Conservation (phyloP, 2,797 vertebrate genomes). For the Sorex maritimensis region DNA sequence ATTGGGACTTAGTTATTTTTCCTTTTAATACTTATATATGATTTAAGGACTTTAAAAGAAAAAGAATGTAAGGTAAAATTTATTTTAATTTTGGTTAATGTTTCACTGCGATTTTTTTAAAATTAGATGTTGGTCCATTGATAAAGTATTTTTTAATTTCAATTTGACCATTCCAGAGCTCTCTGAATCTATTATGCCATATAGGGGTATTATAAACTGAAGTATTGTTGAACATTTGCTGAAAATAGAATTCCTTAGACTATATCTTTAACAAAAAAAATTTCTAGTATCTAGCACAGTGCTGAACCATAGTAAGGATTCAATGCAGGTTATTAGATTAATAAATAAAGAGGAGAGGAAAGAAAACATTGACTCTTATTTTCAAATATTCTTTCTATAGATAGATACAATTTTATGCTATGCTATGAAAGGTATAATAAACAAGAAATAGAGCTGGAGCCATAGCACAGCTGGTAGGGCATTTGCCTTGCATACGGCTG, state of each 20-base stretch:
- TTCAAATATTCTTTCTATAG: not conserved
- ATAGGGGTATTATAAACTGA: not conserved
- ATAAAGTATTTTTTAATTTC: not conserved
- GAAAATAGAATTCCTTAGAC: not conserved
- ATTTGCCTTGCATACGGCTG: too few relatives aligned
- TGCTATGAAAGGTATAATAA: not conserved
- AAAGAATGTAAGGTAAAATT: not conserved
- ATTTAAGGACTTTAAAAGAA: slow-evolving; percentile 13
- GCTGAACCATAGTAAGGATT: not conserved
- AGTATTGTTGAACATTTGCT: not conserved
- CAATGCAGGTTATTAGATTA: not conserved
- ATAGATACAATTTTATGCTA: not conserved
- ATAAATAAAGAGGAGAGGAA: not conserved
- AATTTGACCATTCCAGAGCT: not conserved
- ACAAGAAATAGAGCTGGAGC: not conserved
- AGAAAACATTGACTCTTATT: not conserved
- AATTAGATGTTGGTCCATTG: too few relatives aligned
- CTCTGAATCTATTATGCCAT: not conserved
- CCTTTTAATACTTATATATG: slow-evolving; percentile 15
- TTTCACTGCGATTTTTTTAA: too few relatives aligned
- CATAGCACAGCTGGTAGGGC: not conserved
- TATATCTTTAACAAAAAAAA: not conserved
- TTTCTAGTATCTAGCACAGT: not conserved
- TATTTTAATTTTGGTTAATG: not conserved
- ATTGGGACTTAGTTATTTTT: slow-evolving; percentile 4